phyloP scores from a whole-genome alignment of 1,140 invertebrate genomes.

The Lepidostoma basale region DNA sequence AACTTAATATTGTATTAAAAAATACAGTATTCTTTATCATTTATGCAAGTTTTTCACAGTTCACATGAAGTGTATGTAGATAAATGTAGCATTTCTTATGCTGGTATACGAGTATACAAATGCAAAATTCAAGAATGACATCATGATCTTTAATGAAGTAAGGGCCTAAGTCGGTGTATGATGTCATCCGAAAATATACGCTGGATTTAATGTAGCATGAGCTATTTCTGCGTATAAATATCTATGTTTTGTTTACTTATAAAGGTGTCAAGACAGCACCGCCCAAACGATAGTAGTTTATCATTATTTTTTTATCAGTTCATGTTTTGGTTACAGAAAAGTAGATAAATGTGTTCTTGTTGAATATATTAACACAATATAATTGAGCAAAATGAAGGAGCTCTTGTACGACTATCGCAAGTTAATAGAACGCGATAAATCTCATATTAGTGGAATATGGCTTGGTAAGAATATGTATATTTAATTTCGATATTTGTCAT shows the following conservation, averaged over 20 bases:
- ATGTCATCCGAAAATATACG: constrained; percentile 13
- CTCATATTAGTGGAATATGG: constrained; percentile 40
- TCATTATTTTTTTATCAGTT: neutral
- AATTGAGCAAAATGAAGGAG: neutral
- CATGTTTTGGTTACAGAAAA: neutral
- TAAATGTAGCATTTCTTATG: no score
- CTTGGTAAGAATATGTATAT: constrained; percentile 21
- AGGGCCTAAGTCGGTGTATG: neutral
- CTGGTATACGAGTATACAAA: no score
- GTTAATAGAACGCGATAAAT: constrained; percentile 25
- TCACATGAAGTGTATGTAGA: no score
- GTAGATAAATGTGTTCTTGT: neutral
- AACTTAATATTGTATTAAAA: no score
- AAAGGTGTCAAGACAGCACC: neutral
- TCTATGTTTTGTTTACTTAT: neutral
- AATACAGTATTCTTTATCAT: no score
- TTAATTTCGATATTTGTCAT: neutral
- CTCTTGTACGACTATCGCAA: constrained; percentile 27
- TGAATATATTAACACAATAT: neutral
- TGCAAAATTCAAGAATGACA: no score
- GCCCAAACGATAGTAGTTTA: neutral
- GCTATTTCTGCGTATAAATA: constrained; percentile 1
- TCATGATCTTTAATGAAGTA: constrained; percentile 1
- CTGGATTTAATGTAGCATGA: neutral
- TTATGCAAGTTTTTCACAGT: no score